These are phyloP conservation scores for Arvicanthis niloticus DNA, from an alignment of 2,113 vertebrate species.

Conservation along the genomic window DNA sequence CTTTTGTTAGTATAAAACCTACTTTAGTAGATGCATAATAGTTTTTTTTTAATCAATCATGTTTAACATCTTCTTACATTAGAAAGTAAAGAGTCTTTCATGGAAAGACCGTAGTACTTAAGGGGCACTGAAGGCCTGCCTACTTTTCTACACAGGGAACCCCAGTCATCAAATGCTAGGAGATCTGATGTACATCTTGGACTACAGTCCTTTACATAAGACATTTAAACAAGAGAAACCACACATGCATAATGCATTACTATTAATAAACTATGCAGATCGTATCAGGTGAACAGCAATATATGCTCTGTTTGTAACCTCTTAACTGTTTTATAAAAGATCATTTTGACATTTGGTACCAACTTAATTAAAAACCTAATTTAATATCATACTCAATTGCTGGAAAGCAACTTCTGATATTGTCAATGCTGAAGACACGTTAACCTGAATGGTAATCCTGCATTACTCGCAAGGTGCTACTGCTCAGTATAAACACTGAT, in stretches of 20 bases:
- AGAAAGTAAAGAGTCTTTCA: background rate
- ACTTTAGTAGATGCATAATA: background rate
- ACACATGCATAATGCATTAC: background rate
- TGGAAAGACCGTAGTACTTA: background rate
- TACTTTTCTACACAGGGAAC: background rate
- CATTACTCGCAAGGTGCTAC: background rate
- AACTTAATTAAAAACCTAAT: background rate
- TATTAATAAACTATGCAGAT: background rate
- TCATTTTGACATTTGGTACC: background rate
- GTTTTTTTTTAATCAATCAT: background rate
- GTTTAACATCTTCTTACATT: background rate
- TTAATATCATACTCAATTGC: background rate
- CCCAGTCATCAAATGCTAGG: background rate
- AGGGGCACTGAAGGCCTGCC: background rate
- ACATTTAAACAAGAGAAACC: background rate
- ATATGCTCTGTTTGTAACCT: background rate
- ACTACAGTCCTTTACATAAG: background rate
- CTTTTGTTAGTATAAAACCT: background rate
- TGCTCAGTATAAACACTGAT: too few relatives aligned
- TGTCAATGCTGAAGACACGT: background rate
- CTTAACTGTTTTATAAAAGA: background rate
- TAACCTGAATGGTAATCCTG: background rate
- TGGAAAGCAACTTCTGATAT: background rate
- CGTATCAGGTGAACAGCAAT: background rate
- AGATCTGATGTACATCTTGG: background rate